Conservation (phyloP, 2,888 invertebrate species). For the Scaptomyza polygonia region DNA sequence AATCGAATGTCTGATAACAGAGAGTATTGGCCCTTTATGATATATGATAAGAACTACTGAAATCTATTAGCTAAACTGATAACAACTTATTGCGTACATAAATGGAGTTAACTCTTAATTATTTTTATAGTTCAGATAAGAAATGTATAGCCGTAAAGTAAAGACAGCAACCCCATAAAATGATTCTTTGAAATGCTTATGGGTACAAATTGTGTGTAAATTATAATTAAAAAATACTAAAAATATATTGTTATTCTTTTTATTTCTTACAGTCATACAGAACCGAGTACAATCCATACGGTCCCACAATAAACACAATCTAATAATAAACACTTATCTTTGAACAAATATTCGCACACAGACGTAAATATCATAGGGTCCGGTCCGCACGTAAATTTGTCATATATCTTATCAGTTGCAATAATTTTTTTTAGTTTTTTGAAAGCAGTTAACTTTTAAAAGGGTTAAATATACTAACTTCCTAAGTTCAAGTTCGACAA, state of each 20-base stretch:
- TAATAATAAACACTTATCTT: constrained; percentile 15
- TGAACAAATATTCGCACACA: constrained; percentile 1
- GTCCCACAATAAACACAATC: background rate
- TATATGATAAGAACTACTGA: constrained; percentile 20
- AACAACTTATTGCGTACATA: constrained; percentile 19
- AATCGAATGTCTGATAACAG: constrained; percentile 17
- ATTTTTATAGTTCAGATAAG: constrained; percentile 6
- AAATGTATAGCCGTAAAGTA: background rate
- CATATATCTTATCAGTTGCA: constrained; percentile 38
- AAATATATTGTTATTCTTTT: too few species aligned
- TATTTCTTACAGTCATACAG: background rate
- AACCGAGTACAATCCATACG: background rate
- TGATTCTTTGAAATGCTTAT: too few species aligned
- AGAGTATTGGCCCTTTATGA: constrained; percentile 2
- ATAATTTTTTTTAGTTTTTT: background rate
- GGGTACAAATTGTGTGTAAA: too few species aligned
- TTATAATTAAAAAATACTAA: too few species aligned
- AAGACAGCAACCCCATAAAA: too few species aligned
- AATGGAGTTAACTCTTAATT: constrained; percentile 8
- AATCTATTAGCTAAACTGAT: constrained; percentile 27
- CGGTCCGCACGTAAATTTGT: constrained; percentile 19
- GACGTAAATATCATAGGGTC: background rate
- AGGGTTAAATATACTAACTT: constrained; percentile 2
- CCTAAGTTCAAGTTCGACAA: constrained; percentile 44
- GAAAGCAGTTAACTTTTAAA: background rate